phyloP scores from a whole-genome alignment of 2,888 invertebrate genomes.

The Eupithecia dodoneata region DNA sequence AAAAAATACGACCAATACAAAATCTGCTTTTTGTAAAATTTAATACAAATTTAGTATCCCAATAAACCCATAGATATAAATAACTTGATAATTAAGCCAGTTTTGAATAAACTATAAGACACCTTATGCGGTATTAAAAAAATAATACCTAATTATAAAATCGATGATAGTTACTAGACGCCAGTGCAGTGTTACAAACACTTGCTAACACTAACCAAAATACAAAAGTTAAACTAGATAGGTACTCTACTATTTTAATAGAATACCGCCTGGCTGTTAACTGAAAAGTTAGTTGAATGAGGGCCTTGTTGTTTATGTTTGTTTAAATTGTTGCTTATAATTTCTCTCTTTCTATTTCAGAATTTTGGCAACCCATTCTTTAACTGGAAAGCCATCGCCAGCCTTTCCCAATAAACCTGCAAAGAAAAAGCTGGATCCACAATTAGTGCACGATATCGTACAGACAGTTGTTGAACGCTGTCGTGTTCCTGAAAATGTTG shows the following conservation, averaged over 20 bases:
- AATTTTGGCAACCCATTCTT: constrained; percentile 81
- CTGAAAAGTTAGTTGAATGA: not conserved
- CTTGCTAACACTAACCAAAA: not conserved
- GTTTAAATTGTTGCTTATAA: not conserved
- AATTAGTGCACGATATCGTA: constrained; percentile 80
- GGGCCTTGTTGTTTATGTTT: not conserved
- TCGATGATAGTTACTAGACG: too few relatives aligned
- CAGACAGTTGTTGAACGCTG: constrained; percentile 75
- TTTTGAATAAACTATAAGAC: too few relatives aligned
- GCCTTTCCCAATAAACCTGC: constrained; percentile 72
- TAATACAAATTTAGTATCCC: too few relatives aligned
- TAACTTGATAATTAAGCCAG: too few relatives aligned
- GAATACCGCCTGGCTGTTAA: not conserved
- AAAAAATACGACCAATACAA: too few relatives aligned
- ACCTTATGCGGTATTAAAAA: too few relatives aligned
- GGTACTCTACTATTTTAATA: not conserved
- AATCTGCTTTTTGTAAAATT: too few relatives aligned
- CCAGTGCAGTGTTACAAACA: too few relatives aligned
- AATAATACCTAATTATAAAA: too few relatives aligned
- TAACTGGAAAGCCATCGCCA: constrained; percentile 84
- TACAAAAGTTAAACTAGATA: not conserved
- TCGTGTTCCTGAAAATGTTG: constrained; percentile 59
- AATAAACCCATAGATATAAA: too few relatives aligned
- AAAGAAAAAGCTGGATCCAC: constrained; percentile 72
- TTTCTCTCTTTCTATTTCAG: constrained; percentile 51